These are phyloP conservation scores for Ptychochromis oligacanthus DNA, from an alignment of 2,113 vertebrate species.

Conservation along the genomic window DNA sequence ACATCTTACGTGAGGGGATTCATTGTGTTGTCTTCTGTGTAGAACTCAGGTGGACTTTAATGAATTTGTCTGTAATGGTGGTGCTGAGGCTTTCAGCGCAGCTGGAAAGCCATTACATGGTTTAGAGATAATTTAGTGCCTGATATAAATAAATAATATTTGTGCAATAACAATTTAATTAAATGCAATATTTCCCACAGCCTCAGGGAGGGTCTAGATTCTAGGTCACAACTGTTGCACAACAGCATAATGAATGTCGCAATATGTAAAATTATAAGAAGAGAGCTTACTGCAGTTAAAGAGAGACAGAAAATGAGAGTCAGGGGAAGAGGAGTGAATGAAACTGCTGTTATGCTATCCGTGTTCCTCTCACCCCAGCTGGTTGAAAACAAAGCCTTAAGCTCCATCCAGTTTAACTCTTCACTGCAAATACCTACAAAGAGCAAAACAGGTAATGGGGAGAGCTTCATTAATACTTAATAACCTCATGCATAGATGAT, in stretches of 20 bases:
- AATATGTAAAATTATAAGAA: constrained; percentile 11
- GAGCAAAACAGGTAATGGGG: constrained; percentile 25
- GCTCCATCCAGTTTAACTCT: constrained; percentile 7
- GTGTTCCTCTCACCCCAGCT: not conserved
- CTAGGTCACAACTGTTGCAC: constrained; percentile 21
- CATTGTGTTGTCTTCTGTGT: not conserved
- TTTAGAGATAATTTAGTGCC: constrained; percentile 59
- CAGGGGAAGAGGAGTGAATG: not conserved
- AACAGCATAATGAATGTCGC: constrained; percentile 12
- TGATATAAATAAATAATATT: constrained; percentile 57
- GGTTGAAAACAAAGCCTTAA: not conserved
- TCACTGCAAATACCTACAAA: not conserved
- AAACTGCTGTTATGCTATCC: not conserved
- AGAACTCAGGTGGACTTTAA: constrained; percentile 21
- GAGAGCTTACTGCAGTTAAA: not conserved
- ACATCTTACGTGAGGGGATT: constrained; percentile 7
- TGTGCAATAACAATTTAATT: constrained; percentile 45
- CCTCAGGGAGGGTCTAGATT: not conserved
- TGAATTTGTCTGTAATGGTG: constrained; percentile 3
- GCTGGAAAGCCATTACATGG: constrained; percentile 33
- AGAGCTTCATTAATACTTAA: constrained; percentile 45
- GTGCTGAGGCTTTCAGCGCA: constrained; percentile 18
- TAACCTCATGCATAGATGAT: constrained; percentile 23
- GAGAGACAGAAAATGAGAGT: not conserved
- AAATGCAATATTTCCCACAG: constrained; percentile 43